These are phyloP conservation scores for Athripsodes cinereus DNA, from an alignment of 2,888 invertebrate species.

Conservation along the genomic window DNA sequence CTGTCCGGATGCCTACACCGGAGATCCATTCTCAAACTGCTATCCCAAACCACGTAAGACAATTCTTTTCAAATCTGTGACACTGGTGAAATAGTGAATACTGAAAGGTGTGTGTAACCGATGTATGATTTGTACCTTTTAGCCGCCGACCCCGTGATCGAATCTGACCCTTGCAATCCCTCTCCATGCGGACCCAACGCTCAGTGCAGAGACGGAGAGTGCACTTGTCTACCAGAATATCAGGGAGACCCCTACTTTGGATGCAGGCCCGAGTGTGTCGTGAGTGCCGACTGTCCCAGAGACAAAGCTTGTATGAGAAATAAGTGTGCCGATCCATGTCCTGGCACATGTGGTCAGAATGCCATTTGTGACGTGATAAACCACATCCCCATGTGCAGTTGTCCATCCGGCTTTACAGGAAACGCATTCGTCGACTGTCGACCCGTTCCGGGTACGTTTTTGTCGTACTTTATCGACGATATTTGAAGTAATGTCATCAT, in stretches of 20 bases:
- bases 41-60: constrained; percentile 47
- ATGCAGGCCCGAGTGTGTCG: constrained; percentile 65
- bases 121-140: constrained; percentile 3
- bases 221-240: constrained; percentile 56
- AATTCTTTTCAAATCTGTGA: constrained; percentile 1
- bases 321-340: constrained; percentile 66
- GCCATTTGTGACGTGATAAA: constrained; percentile 68
- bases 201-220: constrained; percentile 51
- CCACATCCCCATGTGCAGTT: constrained; percentile 66
- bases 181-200: constrained; percentile 62
- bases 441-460: constrained; percentile 33
- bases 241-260: constrained; percentile 62
- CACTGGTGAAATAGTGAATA: too few species aligned
- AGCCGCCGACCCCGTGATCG: constrained; percentile 26
- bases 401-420: constrained; percentile 61
- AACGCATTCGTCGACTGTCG: constrained; percentile 62
- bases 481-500: too few species aligned
- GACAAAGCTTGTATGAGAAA: constrained; percentile 60
- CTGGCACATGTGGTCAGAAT: constrained; percentile 62
- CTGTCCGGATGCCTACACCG: constrained; percentile 63
- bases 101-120: too few species aligned
- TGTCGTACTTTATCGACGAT: background rate
- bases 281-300: constrained; percentile 59
- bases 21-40: constrained; percentile 64
- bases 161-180: constrained; percentile 53